Evolutionary conservation across 2,113 vertebrate species (phyloP), one percentile per base, ranked within the genome.

Genomic region (Dasyprocta punctata): DNA sequence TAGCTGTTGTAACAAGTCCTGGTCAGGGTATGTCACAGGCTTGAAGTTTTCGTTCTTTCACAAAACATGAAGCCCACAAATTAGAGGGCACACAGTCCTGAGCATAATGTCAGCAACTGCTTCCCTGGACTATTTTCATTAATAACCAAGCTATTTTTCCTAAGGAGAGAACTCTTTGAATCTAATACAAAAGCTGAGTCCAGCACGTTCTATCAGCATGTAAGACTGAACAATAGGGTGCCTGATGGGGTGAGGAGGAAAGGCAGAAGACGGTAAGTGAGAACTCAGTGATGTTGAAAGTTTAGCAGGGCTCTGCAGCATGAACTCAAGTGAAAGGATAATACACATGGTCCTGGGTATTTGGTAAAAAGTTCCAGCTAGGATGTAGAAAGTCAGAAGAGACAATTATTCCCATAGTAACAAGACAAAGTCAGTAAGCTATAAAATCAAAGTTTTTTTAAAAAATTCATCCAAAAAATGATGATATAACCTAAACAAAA

Each of bases 11-110:
- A 92, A 97, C 81, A 95, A 97, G 90, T 92, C 83, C 89, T 52
- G 47, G 67, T 38, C 47, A 95, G 96, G 54, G 54, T 73, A 75
- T 97, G 95, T 90, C 96, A 90, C 16, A 83, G 47, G 89, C 52
- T 86, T 22, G 44, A 91, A 61, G 58, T 83, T 87, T 88, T 92
- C 86, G 17, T 94, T 95, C 89, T 90, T 81, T 96, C 78, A 91
- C 92, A 92, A 97, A 94, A 81, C 85, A 93, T 3, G 22, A 95
- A 94, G 85, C 47, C 75, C 90, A 87, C 92, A 98, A 97, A 95
- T 97, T 97, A 97, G 84, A 97, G 92, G 67, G 89, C 60, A 86
- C 65, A 44, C 3, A 3, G 82, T 92, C 73, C 56, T 71, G 44
- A 81, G 69, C 19, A 30, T 33, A 75, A 56, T 5, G 26, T 88